Base-by-base conservation (phyloP, 2,797 vertebrate species). In the Threskiornis aethiopicus region DNA sequence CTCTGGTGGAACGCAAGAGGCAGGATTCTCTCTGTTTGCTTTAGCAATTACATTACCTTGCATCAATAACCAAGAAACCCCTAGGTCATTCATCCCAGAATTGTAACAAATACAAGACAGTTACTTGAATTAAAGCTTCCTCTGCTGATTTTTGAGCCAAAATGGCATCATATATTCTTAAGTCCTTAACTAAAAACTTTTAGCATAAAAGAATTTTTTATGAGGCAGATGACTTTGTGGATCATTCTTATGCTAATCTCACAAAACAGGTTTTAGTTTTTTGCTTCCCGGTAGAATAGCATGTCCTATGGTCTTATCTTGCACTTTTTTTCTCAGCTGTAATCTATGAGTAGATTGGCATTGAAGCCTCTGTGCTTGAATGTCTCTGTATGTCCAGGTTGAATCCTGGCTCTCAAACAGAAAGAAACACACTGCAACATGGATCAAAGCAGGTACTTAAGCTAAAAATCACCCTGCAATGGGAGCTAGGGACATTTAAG, bases 381-480 rank as follows among this genome's bases (percentile, higher is more conserved):
- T 29, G 70, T 57, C 57, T 87, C 65, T 44, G 11, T 41, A 58
- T 64, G 75, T 24, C 39, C 87, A 80, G 39, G 58, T 59, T 92
- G 67, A 75, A 31, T 91, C 29, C 18, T 90, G 61, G 19, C 65
- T 79, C 80, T 87, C 91, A 84, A 72, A 72, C 37, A 83, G 37
- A 71, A 77, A 91, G 62, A 66, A 82, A 70, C 64, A 72, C 57
- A 33, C 20, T 64, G 47, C 47, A 87, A 76, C 88, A 83, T 12
- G 59, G 73, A 95, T 90, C 86, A 89, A 93, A 87, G 80, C 33
- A 86, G 71, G 72, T 90, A 84, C 73, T 91, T 94, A 94, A 64
- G 83, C 71, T 93, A 92, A 97, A 92, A 96, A 93, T 84, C 90
- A 87, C 52, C 69, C 76, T 86, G 85, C 88, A 93, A 52, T 82